Evolutionary conservation across 2,888 invertebrate genomes (phyloP), one percentile per base, ranked within the genome.

Genomic region (Diarsia dahlii): DNA sequence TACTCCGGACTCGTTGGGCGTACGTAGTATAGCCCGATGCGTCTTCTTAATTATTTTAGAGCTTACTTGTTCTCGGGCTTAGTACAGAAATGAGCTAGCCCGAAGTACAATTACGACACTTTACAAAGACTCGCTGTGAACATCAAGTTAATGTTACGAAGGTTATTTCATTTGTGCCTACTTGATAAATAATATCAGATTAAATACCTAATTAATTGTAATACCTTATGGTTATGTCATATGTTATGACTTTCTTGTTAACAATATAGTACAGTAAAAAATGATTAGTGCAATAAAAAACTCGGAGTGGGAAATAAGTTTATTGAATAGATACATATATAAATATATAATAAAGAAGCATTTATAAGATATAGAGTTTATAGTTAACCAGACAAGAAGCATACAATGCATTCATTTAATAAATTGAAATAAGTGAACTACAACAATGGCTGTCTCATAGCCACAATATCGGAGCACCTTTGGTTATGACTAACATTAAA

Each of bases 251-350:
- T 56, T 69, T n/a, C n/a, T 13, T 6, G 20, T 50, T 23, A 45
- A 20, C 1, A 50, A n/a, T 23, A 58, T 71, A 15, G 48, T 18
- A 50, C 15, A 28, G 18, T 28, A 50, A n/a, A 28, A 28, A 28
- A 28, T 56, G 10, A 60, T 34, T 23, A 63, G 52, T 67, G 84
- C n/a, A 91, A 89, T 89, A 89, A 92, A 92, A 91, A 75, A 87
- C 87, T 68, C 64, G 74, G 74, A 82, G 66, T 70, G 82, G 71
- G 76, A 73, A 79, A 87, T 60, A 74, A 69, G 74, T 91, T 93
- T 92, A 92, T 91, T 89, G 56, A 84, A 84, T 76, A 89, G 50
- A 85, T 65, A 88, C 82, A 90, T 78, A 90, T 62, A 90, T 56
- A 23, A 56, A 23, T 23, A 56, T 58, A 86, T 76, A 79, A 80